phyloP scores from a whole-genome alignment of 1,140 invertebrate genomes.

The Drosophila cardini region DNA sequence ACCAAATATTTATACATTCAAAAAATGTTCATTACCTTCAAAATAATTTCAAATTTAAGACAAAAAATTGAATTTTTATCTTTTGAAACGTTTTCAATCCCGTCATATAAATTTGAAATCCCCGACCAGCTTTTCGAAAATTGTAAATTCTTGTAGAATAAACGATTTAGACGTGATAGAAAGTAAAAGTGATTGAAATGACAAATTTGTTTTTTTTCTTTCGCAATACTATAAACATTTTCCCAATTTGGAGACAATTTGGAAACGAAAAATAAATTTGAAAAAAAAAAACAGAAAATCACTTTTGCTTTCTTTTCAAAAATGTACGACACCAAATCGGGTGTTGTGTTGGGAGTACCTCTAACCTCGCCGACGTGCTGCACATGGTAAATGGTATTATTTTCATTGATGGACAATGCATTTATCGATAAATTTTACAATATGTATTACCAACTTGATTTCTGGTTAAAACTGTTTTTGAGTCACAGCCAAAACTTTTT shows the following conservation, averaged over 20 bases:
- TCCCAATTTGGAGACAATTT: constrained; percentile 26
- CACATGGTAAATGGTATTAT: constrained; percentile 28
- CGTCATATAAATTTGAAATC: too few species aligned
- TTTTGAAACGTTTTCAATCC: too few species aligned
- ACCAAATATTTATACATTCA: too few species aligned
- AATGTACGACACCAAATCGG: constrained; percentile 42
- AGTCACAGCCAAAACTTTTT: constrained; percentile 48
- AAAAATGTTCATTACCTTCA: too few species aligned
- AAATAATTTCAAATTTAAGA: too few species aligned
- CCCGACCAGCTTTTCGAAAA: too few species aligned
- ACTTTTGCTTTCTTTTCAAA: constrained; percentile 72
- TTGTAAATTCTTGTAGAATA: not conserved
- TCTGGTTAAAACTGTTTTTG: constrained; percentile 30
- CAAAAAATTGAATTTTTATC: too few species aligned
- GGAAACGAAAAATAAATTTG: constrained; percentile 9
- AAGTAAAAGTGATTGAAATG: constrained; percentile 26
- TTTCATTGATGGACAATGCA: constrained; percentile 26
- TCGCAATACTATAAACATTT: constrained; percentile 31
- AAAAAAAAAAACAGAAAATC: constrained; percentile 8
- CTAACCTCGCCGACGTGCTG: constrained; percentile 33
- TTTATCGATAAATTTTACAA: constrained; percentile 27
- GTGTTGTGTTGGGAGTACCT: constrained; percentile 29
- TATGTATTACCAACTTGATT: constrained; percentile 28
- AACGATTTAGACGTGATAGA: constrained; percentile 10
- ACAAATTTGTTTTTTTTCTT: constrained; percentile 33